Evolutionary conservation across 1,140 invertebrate genomes (phyloP), one percentile per base, ranked within the genome.

Genomic region (Sarcophaga bullata): DNA sequence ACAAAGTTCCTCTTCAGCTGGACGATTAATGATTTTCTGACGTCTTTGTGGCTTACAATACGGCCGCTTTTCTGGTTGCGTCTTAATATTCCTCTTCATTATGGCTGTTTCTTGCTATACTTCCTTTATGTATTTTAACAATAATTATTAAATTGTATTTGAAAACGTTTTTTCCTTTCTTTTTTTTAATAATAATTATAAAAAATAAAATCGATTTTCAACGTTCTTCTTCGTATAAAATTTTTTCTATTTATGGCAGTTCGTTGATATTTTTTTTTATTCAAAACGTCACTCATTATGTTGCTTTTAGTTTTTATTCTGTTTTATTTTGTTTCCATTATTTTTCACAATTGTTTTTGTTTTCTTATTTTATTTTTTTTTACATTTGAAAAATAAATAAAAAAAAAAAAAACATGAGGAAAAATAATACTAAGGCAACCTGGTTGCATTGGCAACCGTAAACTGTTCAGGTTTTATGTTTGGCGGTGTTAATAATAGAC

Each of bases 11-110:
- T 76, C 73, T 13, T 76, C 46, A 1, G 46, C 17, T 17, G 73
- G 73, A n/a, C 58, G 78, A 54, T 48, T 80, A 10, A 83, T 80
- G 47, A 76, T 76, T 54, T 80, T 83, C 47, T 76, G 78, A 19
- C 37, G 49, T 15, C 78, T 47, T 25, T 58, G 78, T n/a, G 81
- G 68, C 13, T 58, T 86, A 50, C 87, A 89, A 76, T 72, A 89
- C 0, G 86, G 86, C 15, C 86, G 86, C 17, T 82, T 49, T 13
- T 89, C 87, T 3, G 87, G 85, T 0, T 83, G 80, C 19, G 17
- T 68, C 62, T 68, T 68, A 17, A 17, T 25, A n/a, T 86, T 81
- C 84, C 84, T 87, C 80, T 85, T 87, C 47, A 76, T 76, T 15
- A 13, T 76, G 73, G 3, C n/a, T 76, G n/a, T n/a, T 73, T 3